These are phyloP conservation scores for Scrobipalpa atriplicella DNA, from an alignment of 2,888 invertebrate genomes.

Conservation along the genomic window DNA sequence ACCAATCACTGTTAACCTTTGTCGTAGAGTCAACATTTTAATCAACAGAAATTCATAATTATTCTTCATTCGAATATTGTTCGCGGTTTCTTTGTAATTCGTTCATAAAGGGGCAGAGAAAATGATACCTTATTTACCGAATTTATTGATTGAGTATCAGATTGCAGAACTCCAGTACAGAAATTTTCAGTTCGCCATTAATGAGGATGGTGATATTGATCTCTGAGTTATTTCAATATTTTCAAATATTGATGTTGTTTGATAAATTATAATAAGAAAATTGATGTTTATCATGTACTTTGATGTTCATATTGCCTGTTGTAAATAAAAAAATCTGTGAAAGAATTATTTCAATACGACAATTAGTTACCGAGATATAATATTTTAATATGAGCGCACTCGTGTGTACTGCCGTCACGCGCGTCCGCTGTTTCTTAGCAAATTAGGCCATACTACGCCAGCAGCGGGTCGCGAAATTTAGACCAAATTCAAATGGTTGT, in stretches of 20 bases:
- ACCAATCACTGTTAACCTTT: background rate
- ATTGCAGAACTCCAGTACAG: background rate
- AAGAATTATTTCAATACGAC: too few relatives aligned
- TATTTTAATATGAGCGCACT: too few relatives aligned
- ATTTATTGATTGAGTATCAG: background rate
- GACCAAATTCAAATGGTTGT: too few relatives aligned
- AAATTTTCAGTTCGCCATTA: background rate
- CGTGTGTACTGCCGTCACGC: too few relatives aligned
- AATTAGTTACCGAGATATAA: too few relatives aligned
- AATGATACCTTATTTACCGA: background rate
- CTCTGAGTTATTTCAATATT: background rate
- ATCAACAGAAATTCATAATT: conserved; percentile 4
- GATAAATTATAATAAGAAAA: too few relatives aligned
- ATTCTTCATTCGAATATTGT: background rate
- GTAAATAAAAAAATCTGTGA: too few relatives aligned
- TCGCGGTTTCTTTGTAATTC: background rate
- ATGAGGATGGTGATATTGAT: background rate
- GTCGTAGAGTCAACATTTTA: background rate
- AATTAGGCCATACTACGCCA: too few relatives aligned
- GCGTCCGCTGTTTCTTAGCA: too few relatives aligned
- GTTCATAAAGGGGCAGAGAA: background rate
- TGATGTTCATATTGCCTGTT: too few relatives aligned
- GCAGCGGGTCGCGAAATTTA: too few relatives aligned
- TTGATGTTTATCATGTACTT: too few relatives aligned
- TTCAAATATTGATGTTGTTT: background rate